Evolutionary conservation across 2,888 invertebrate genomes (phyloP), one percentile per base, ranked within the genome.

Genomic region (Leptarthrus brevirostris): DNA sequence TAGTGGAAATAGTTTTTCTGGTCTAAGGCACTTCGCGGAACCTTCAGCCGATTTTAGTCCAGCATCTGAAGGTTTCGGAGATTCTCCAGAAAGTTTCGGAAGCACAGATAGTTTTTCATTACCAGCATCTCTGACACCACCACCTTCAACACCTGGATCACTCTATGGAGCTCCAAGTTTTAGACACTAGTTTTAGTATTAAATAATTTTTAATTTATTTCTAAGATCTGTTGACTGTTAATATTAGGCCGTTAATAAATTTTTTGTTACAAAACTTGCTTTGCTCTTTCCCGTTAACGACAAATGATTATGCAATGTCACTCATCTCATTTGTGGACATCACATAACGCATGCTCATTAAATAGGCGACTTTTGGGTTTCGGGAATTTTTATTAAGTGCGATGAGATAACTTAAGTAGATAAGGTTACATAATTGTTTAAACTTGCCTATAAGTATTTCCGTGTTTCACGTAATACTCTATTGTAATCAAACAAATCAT

Each of bases 211-310:
- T 58, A 34, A 58, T 18, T 12, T 58, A 58, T 18, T 8, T 12
- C 12, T 58, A 58, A 36, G 58, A 20, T 58, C 12, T 30, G 36
- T 36, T 58, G 58, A 58, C 58, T 58, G 58, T 58, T 58, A 58
- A 16, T 30, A 16, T 58, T 34, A 58, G 20, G 58, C 34, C 18
- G 18, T n/a, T 10, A 58, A 58, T 58, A 58, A 58, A 58, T 4
- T 18, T 58, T 58, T 58, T 58, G 36, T 58, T 58, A 58, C 10
- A 30, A 58, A 40, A 40, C 12, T 40, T 40, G 3, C n/a, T 12
- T 12, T 40, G 2, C 12, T 6, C 30, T 30, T 8, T 30, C 30
- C 1, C n/a, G n/a, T n/a, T n/a, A n/a, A n/a, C n/a, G n/a, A 30
- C 30, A 30, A 0, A 8, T 40, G 40, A 40, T 40, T 40, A 40